Evolutionary conservation across 2,888 invertebrate genomes (phyloP), one percentile per base, ranked within the genome.

Genomic region (Ichneumon xanthorius): DNA sequence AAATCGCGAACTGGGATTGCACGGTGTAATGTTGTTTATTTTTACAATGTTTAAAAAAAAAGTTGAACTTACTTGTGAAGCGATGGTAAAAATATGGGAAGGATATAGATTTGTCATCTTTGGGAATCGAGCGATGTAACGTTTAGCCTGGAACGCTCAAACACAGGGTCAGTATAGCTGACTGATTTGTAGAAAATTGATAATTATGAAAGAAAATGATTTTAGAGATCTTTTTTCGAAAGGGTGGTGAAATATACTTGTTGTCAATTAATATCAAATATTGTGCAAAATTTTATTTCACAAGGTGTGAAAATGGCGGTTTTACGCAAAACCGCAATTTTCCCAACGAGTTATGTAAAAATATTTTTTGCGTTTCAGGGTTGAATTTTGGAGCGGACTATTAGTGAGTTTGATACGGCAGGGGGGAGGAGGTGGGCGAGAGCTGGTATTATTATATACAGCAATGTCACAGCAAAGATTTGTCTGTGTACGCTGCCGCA

Each of bases 401-500:
- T 55, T 22, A 19, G 11, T 22, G 22, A 55, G n/a, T 11, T 55
- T 55, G 22, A 55, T 55, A 55, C 55, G 55, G 55, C 33, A 33
- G 33, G 40, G 11, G 40, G 11, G 2, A 40, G 11, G 40, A 40
- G 40, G 40, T 40, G 40, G 40, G 2, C 40, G 2, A 11, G 40
- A 26, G 58, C 14, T 58, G 22, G 58, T 26, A 48, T 58, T 58
- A 26, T 14, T 58, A 26, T 58, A 58, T 58, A 11, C 26, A 22
- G 58, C 58, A 22, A 63, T 33, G 63, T 63, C 30, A 63, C 22
- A 63, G 33, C 63, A 33, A 33, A 63, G 30, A 63, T 16, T 63
- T 22, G 63, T 63, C 30, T 63, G 63, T 63, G 63, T 63, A 33
- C 26, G 63, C n/a, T 33, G 63, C 63, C 63, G 22, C 73, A 14